Base-by-base conservation (phyloP, 2,888 invertebrate species). In the Hedya salicella region DNA sequence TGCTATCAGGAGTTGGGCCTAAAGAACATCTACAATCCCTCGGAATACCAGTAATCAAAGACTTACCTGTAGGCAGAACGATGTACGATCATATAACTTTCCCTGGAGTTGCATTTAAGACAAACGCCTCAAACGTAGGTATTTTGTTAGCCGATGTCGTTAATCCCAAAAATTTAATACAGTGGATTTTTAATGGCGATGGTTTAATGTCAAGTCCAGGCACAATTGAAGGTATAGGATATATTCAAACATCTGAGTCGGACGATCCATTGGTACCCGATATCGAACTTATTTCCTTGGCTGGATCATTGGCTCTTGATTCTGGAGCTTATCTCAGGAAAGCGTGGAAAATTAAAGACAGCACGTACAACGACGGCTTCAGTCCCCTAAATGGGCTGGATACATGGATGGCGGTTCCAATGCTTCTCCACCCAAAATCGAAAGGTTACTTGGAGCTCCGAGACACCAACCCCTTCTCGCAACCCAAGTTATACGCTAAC, bases 1-100 rank as follows among this genome's bases (percentile, higher is more conserved):
- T 98, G 96, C 85, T 98, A 1, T 97, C 97, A 4, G 97, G 97
- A 11, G 81, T 94, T 11, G 94, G 94, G 0, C 94, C 94, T 0
- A 82, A 85, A 67, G 87, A 94, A 68, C 93, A 95, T 75, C 86
- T 95, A 1, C 80, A 92, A 67, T 85, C 90, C 6, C 85, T 94
- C 3, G 92, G 91, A 0, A 93, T 96, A 67, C 95, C 95, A 0
- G 86, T 95, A 0, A 76, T 96, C 1, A 84, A 93, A 61, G 93
- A 95, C 70, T 81, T 95, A 56, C 95, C 94, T 14, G 95, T 96
- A 9, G 96, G 96, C 2, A 88, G 92, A 73, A 94, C 93, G 65
- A 76, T 95, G 63, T 95, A 94, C 72, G 95, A 95, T 76, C 94
- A 94, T 69, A 81, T 94, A 16, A 83, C 89, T 5, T 94, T 94